These are phyloP conservation scores for Mesoclemmys tuberculata DNA, from an alignment of 2,113 vertebrate genomes.

Conservation along the genomic window DNA sequence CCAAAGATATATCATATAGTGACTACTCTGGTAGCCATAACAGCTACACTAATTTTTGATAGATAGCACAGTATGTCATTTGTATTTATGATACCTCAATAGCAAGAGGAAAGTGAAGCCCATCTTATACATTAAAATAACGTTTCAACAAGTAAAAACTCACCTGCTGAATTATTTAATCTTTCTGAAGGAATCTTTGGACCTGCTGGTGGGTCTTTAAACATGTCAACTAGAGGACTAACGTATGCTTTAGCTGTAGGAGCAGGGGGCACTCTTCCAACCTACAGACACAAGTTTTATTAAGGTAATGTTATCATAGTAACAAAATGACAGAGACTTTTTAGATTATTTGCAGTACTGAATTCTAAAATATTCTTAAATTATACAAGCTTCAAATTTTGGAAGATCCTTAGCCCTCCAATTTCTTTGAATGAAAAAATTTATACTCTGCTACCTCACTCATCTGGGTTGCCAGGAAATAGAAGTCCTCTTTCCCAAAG, in stretches of 20 bases:
- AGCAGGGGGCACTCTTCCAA: slow-evolving; percentile 85
- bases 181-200: slow-evolving; percentile 73
- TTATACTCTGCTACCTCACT: neutral
- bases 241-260: slow-evolving; percentile 84
- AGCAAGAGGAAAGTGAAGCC: too few species aligned
- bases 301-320: neutral
- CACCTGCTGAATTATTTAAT: slow-evolving; percentile 81
- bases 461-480: neutral
- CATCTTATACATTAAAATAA: neutral
- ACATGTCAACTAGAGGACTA: slow-evolving; percentile 93
- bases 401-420: neutral
- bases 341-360: neutral
- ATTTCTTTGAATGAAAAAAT: neutral
- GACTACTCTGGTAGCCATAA: neutral
- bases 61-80: neutral
- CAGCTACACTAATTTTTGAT: neutral
- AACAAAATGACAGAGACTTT: neutral
- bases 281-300: slow-evolving; percentile 49
- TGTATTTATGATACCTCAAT: neutral
- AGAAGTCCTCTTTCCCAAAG: neutral
- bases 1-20: neutral
- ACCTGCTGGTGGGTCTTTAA: slow-evolving; percentile 81
- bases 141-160: neutral
- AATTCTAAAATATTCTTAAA: neutral
- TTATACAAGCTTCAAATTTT: fast-evolving